Evolutionary conservation across 1,140 invertebrate genomes (phyloP), one percentile per base, ranked within the genome.

Genomic region (Piezodorus guildinii): DNA sequence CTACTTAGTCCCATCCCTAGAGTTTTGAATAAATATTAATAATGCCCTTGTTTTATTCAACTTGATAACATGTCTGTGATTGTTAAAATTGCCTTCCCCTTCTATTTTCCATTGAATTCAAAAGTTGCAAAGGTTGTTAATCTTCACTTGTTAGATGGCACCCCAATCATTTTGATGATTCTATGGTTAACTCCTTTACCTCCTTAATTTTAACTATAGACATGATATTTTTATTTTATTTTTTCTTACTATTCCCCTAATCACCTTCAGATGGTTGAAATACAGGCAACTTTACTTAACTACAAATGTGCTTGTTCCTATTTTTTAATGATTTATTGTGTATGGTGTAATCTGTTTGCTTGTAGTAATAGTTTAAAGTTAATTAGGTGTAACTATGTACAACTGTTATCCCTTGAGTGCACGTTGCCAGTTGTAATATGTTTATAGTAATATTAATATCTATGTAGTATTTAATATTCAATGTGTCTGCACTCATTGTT

Each of bases 61-160:
- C 52, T 56, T 25, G 52, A 56, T 23, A 56, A 56, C 52, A 64
- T 49, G 63, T 67, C 66, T 67, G 66, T 67, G 66, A 67, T 67
- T 62, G 52, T 62, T 63, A 39, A 68, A 68, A 65, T 67, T 67
- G 66, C 67, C 67, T 68, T 68, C 64, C 67, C 64, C 54, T 58
- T 14, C 54, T 62, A 8, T 58, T 58, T 46, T 44, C 12, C 56
- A 27, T 34, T 15, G 23, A 25, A 39, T 62, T 62, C 61, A 45
- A 64, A 64, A 52, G 54, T 27, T 14, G 14, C n/a, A 39, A 27
- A 44, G 45, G 12, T 60, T 39, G 43, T 60, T 65, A 16, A 16
- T 51, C 61, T 62, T 66, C 65, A 66, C 65, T 66, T 66, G 65
- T 66, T 66, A 66, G 65, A 62, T 56, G 46, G 65, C 65, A 66